A percentile compares a stretch with the other conserved stretches of the same genome.
These are phyloP conservation scores for Gonatopus flavifemur DNA, from an alignment of 1,140 invertebrate genomes.

Conservation along the genomic window DNA sequence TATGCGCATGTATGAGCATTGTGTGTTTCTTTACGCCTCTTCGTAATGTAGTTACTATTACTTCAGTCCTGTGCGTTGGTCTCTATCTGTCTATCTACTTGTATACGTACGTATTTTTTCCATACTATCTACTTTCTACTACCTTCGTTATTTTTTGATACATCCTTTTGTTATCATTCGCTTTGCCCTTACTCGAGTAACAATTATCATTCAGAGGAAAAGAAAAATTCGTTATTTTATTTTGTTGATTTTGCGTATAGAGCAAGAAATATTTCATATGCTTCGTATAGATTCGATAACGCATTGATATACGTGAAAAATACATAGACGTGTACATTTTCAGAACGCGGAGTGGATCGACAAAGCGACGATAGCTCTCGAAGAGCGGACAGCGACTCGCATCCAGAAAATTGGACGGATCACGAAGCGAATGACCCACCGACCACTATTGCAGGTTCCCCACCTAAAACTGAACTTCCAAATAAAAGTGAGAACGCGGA, in stretches of 20 bases:
- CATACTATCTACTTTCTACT: slow-evolving; percentile 32
- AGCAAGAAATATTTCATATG: too few species aligned
- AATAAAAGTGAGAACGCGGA: slow-evolving; percentile 39
- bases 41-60: slow-evolving; percentile 19
- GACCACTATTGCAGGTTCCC: slow-evolving; percentile 52
- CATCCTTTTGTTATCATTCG: not conserved
- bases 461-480: slow-evolving; percentile 49
- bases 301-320: too few species aligned
- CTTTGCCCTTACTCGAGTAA: not conserved
- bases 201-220: too few species aligned
- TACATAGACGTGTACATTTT: too few species aligned
- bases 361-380: slow-evolving; percentile 67
- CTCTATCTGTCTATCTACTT: slow-evolving; percentile 44
- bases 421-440: slow-evolving; percentile 62
- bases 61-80: slow-evolving; percentile 31
- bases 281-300: too few species aligned
- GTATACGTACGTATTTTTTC: slow-evolving; percentile 53
- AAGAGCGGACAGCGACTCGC: slow-evolving; percentile 66
- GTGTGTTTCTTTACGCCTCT: slow-evolving; percentile 19
- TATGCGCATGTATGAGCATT: slow-evolving; percentile 4
- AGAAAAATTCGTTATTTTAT: too few species aligned
- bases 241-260: too few species aligned
- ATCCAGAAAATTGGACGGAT: slow-evolving; percentile 64
- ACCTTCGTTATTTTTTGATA: not conserved
- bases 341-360: slow-evolving; percentile 60